Conservation (phyloP, 2,113 vertebrate species). For the Diadophis punctatus region DNA sequence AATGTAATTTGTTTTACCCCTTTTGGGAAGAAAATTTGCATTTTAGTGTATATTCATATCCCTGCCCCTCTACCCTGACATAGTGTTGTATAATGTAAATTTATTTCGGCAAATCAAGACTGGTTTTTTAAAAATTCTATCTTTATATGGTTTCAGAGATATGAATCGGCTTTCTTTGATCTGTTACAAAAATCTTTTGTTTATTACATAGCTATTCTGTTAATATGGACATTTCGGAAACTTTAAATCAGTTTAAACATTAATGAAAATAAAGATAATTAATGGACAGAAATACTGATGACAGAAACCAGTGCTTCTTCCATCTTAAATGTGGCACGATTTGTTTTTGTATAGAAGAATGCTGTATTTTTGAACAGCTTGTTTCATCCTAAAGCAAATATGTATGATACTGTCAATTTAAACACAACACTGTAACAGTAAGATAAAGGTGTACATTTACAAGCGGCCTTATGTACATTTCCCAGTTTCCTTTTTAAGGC, state of each 20-base stretch:
- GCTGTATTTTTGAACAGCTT: slow-evolving; percentile 97
- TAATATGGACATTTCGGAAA: slow-evolving; percentile 75
- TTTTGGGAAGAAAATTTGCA: slow-evolving; percentile 85
- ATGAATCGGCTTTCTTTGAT: slow-evolving; percentile 88
- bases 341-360: slow-evolving; percentile 98
- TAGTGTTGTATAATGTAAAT: slow-evolving; percentile 99
- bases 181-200: slow-evolving; percentile 85
- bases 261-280: slow-evolving; percentile 75
- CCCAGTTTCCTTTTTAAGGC: slow-evolving; percentile 95
- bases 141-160: slow-evolving; percentile 92
- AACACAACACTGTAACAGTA: slow-evolving; percentile 97
- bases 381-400: slow-evolving; percentile 90
- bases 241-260: slow-evolving; percentile 79
- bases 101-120: slow-evolving; percentile 89
- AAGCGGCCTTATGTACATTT: slow-evolving; percentile 99
- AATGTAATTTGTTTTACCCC: slow-evolving; percentile 97
- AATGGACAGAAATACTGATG: slow-evolving; percentile 79
- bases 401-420: slow-evolving; percentile 99
- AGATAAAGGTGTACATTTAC: slow-evolving; percentile 98
- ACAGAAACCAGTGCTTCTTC: slow-evolving; percentile 81
- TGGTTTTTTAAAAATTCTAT: slow-evolving; percentile 87
- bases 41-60: slow-evolving; percentile 98
- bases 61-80: slow-evolving; percentile 82
- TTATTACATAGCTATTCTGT: slow-evolving; percentile 90
- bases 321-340: slow-evolving; percentile 85